These are phyloP conservation scores for Gila robusta DNA, from an alignment of 2,797 vertebrate genomes.

Conservation along the genomic window DNA sequence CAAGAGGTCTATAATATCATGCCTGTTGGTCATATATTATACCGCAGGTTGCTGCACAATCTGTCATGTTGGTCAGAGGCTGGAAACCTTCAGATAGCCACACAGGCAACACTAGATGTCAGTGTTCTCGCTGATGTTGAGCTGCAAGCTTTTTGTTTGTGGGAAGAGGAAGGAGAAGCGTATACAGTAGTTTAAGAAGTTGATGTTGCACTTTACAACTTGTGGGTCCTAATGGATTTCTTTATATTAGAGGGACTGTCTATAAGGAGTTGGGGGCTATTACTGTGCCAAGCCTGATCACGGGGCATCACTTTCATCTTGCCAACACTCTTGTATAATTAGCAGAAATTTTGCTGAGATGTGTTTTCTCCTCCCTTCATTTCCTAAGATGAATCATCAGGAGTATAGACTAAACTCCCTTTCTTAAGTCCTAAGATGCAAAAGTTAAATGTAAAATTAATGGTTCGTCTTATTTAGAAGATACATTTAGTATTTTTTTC, in stretches of 20 bases:
- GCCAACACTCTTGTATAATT: constrained; percentile 64
- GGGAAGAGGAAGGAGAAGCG: background rate
- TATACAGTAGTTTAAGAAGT: constrained; percentile 8
- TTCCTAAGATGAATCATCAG: constrained; percentile 60
- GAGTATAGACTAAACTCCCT: constrained; percentile 44
- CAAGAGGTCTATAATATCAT: background rate
- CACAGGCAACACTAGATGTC: constrained; percentile 77
- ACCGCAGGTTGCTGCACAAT: background rate
- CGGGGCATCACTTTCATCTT: constrained; percentile 71
- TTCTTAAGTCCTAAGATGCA: constrained; percentile 47
- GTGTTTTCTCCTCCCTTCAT: constrained; percentile 57
- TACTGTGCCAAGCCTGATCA: constrained; percentile 67
- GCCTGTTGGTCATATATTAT: background rate
- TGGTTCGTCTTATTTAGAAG: background rate
- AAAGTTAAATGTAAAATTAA: constrained; percentile 31
- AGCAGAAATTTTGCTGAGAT: constrained; percentile 69
- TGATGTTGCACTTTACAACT: constrained; percentile 59
- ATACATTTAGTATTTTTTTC: background rate
- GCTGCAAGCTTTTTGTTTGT: constrained; percentile 52
- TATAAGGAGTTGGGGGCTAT: constrained; percentile 55
- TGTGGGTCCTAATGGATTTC: constrained; percentile 62
- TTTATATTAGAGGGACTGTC: constrained; percentile 49
- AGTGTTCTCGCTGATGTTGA: constrained; percentile 72
- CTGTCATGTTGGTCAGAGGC: constrained; percentile 17
- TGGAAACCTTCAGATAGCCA: constrained; percentile 49